Percentiles rank a stretch among this genome's conserved stretches.
Evolutionary conservation across 2,797 vertebrate species (phyloP).

Genomic region (Anableps anableps): DNA sequence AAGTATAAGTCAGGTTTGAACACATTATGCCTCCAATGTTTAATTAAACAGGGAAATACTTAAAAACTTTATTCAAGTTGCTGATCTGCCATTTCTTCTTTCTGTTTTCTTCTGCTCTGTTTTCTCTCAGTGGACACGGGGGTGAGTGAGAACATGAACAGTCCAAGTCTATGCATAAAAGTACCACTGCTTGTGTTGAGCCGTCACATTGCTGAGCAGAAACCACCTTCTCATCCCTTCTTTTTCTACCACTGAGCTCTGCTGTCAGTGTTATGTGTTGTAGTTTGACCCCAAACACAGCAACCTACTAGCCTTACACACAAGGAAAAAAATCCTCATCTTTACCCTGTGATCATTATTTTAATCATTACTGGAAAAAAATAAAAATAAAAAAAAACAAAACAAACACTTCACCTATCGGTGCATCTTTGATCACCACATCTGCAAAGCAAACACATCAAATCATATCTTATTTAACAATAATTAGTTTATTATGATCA

Average conservation of each 20-base stretch:
- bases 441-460: constrained; percentile 42
- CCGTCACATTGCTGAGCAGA: constrained; percentile 30
- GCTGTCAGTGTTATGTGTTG: constrained; percentile 60
- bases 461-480: constrained; percentile 64
- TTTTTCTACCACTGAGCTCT: constrained; percentile 27
- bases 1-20: constrained; percentile 17
- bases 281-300: constrained; percentile 43
- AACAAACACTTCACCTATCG: constrained; percentile 17
- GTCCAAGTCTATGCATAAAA: constrained; percentile 71
- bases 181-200: constrained; percentile 47
- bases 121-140: constrained; percentile 74
- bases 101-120: constrained; percentile 31
- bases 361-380: background rate
- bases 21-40: constrained; percentile 9
- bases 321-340: constrained; percentile 24
- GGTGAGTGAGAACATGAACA: constrained; percentile 69
- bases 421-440: constrained; percentile 53
- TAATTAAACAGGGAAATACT: constrained; percentile 12
- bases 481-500: constrained; percentile 71
- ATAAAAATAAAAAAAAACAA: background rate
- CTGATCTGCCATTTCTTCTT: constrained; percentile 41
- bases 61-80: constrained; percentile 20
- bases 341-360: constrained; percentile 34
- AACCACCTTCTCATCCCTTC: constrained; percentile 12
- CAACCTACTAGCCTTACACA: constrained; percentile 11